Evolutionary conservation across 2,113 vertebrate species (phyloP).

Genomic region (Oryzias curvinotus): DNA sequence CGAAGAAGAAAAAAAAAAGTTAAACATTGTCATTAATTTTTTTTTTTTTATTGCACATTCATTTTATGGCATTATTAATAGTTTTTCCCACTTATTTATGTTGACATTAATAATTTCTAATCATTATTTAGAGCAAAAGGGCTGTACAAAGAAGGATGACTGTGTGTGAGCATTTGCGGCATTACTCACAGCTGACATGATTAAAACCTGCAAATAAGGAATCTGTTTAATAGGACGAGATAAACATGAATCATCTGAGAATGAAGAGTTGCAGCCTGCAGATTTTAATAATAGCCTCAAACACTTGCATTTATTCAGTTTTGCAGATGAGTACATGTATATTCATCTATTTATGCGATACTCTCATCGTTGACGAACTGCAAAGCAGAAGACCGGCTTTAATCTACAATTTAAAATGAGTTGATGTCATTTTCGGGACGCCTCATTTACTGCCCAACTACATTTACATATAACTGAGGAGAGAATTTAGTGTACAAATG

Average conservation of each 20-base stretch:
- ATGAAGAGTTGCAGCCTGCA: neutral
- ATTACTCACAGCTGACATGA: neutral
- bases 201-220: neutral
- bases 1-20: too few relatives aligned
- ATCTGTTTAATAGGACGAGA: neutral
- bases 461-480: slow-evolving; percentile 15
- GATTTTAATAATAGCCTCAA: neutral
- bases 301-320: neutral
- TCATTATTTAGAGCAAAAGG: too few relatives aligned
- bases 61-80: neutral
- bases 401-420: slow-evolving; percentile 22
- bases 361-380: neutral
- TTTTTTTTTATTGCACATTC: too few relatives aligned
- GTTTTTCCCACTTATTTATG: neutral
- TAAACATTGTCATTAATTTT: too few relatives aligned
- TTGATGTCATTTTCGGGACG: slow-evolving; percentile 21
- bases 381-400: slow-evolving; percentile 10
- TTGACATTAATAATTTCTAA: neutral
- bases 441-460: slow-evolving; percentile 29
- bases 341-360: neutral
- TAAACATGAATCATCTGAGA: neutral
- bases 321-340: neutral
- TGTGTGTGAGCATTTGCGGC: too few relatives aligned
- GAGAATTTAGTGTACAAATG: slow-evolving; percentile 4
- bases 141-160: too few relatives aligned